phyloP scores from a whole-genome alignment of 37 sponge, comb jelly and placozoan genomes.

The Lycopodina hypogea region DNA sequence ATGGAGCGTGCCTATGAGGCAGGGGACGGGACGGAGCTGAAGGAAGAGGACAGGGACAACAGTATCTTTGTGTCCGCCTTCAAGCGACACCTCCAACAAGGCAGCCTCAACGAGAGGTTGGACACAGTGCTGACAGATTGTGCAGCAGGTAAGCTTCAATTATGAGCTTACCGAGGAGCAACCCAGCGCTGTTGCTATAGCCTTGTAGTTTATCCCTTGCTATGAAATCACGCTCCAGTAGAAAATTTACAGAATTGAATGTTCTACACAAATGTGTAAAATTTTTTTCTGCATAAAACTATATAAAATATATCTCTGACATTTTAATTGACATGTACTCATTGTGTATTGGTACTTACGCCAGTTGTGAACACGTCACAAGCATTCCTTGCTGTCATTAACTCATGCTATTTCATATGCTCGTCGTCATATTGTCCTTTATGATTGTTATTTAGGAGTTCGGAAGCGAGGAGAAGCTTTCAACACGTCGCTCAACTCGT shows the following conservation, averaged over 20 bases:
- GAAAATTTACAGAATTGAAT: no score
- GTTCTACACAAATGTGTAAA: no score
- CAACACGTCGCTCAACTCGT: conserved; percentile 15
- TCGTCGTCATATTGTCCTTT: neutral
- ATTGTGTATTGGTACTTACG: no score
- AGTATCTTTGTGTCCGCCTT: conserved; percentile 75
- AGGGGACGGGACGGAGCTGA: neutral
- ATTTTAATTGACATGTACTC: no score
- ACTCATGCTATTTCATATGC: no score
- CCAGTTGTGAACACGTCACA: no score
- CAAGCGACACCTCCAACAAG: conserved; percentile 49
- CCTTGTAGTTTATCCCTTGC: no score
- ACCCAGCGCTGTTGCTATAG: neutral
- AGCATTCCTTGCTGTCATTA: no score
- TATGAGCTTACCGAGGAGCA: no score
- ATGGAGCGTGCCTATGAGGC: conserved; percentile 70
- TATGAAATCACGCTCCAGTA: no score
- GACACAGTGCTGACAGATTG: conserved; percentile 48
- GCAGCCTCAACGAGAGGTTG: conserved; percentile 30
- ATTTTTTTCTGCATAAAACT: no score
- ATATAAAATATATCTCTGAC: no score
- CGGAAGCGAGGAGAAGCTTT: conserved; percentile 10
- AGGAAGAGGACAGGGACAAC: conserved; percentile 40
- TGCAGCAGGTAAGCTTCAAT: conserved; percentile 32
- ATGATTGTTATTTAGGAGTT: conserved; percentile 6